These are phyloP conservation scores for Xestia ashworthii DNA, from an alignment of 2,888 invertebrate species.

Conservation along the genomic window DNA sequence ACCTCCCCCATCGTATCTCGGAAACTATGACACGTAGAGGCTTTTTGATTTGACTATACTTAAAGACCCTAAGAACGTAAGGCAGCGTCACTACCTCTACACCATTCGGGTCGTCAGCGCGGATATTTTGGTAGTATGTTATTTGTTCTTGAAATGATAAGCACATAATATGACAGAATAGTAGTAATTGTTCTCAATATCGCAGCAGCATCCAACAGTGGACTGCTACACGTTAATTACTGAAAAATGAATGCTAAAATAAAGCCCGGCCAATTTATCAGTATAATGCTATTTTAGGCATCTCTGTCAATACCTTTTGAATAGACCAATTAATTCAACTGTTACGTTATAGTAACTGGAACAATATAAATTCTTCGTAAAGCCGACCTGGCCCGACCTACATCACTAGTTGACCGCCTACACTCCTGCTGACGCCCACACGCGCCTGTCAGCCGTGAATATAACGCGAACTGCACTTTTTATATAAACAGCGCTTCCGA, in stretches of 20 bases:
- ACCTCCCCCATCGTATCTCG: too few species aligned
- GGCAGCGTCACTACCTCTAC: too few species aligned
- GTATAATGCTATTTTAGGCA: background rate
- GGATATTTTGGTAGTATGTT: background rate
- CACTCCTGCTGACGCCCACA: slow-evolving; percentile 27
- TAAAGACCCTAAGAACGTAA: too few species aligned
- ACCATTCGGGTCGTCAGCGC: too few species aligned
- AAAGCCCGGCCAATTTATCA: background rate
- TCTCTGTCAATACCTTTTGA: background rate
- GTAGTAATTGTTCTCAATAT: background rate
- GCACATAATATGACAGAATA: background rate
- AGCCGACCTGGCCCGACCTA: background rate
- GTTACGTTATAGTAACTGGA: background rate
- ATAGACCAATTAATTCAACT: background rate
- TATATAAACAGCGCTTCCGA: slow-evolving; percentile 1
- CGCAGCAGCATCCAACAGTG: background rate
- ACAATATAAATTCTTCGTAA: background rate
- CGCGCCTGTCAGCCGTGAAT: slow-evolving; percentile 12
- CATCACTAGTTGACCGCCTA: background rate
- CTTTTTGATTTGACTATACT: too few species aligned
- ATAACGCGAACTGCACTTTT: slow-evolving; percentile 18
- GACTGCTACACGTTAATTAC: background rate
- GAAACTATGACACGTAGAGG: too few species aligned
- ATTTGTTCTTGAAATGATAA: background rate
- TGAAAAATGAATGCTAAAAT: background rate